These are phyloP conservation scores for Scatophagus argus DNA, from an alignment of 2,113 vertebrate genomes.

Conservation along the genomic window DNA sequence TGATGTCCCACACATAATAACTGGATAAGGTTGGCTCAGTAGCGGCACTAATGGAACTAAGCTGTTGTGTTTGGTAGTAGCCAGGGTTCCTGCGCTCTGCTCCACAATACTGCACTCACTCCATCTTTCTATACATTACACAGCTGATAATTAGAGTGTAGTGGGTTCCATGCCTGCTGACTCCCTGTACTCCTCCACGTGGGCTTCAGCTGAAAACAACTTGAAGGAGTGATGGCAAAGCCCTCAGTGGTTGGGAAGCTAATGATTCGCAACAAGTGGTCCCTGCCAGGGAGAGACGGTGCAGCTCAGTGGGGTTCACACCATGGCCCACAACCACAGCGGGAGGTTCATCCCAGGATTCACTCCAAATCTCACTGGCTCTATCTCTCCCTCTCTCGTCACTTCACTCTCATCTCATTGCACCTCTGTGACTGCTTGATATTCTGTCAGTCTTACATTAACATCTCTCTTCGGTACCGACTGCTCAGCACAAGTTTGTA, in stretches of 20 bases:
- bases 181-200: constrained; percentile 38
- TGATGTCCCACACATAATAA: constrained; percentile 70
- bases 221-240: constrained; percentile 39
- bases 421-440: constrained; percentile 38
- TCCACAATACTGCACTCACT: constrained; percentile 22
- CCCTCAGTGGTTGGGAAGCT: constrained; percentile 48
- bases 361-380: constrained; percentile 52
- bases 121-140: constrained; percentile 55
- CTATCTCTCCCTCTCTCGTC: constrained; percentile 37
- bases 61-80: constrained; percentile 61
- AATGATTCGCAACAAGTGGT: constrained; percentile 71
- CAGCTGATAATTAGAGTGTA: constrained; percentile 49
- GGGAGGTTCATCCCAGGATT: constrained; percentile 51
- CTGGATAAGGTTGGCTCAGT: constrained; percentile 62
- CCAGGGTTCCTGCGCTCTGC: constrained; percentile 37
- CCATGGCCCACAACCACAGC: constrained; percentile 54
- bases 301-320: constrained; percentile 62
- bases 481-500: constrained; percentile 21
- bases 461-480: neutral
- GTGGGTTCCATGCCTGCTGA: constrained; percentile 1
- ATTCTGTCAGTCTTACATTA: constrained; percentile 26
- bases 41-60: constrained; percentile 70
- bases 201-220: constrained; percentile 45
- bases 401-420: constrained; percentile 36
- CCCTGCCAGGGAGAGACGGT: constrained; percentile 52